Evolutionary conservation across 1,140 invertebrate species (phyloP), one percentile per base, ranked within the genome.

Genomic region (Ceratitis capitata): DNA sequence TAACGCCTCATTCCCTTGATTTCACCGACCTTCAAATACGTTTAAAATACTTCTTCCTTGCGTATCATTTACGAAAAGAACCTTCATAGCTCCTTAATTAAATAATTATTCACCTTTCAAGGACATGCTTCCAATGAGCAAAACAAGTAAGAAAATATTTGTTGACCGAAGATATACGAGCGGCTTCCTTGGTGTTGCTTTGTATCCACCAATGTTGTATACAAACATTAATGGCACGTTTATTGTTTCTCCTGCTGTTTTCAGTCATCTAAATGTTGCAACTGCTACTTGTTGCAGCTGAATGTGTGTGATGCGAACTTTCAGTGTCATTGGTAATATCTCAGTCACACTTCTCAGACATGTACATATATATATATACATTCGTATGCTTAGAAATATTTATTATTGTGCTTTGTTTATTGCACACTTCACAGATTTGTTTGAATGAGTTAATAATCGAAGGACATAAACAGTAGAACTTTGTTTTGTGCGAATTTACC

Each of bases 201-300:
- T 64, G 51, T 35, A 32, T 32, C 51, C 51, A 32, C 26, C 16
- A 69, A 39, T 39, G 10, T 35, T 64, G 29, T 35, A 32, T 64
- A 39, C 61, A 64, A 64, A 64, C 61, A 29, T 64, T 64, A 19
- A 64, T 69, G 32, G 16, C 16, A 69, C n/a, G 16, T 69, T 69
- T 69, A 69, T 69, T 69, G 61, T 69, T 69, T 69, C 78, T 49
- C 45, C 83, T 58, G 83, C 39, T 61, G 49, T 82, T 86, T 61
- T 82, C 84, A 86, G 85, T 85, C 69, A 23, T 83, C 64, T 26
- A 53, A 19, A 74, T 86, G 61, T 19, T 69, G 45, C 29, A 26
- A 84, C 32, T 82, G 78, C 78, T 82, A 53, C 42, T 26, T 35
- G 61, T 32, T 61, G 58, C 26, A 29, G 23, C 29, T 39, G 29